Conservation (phyloP, 2,888 invertebrate species). For the Trissonchulus sp. region DNA sequence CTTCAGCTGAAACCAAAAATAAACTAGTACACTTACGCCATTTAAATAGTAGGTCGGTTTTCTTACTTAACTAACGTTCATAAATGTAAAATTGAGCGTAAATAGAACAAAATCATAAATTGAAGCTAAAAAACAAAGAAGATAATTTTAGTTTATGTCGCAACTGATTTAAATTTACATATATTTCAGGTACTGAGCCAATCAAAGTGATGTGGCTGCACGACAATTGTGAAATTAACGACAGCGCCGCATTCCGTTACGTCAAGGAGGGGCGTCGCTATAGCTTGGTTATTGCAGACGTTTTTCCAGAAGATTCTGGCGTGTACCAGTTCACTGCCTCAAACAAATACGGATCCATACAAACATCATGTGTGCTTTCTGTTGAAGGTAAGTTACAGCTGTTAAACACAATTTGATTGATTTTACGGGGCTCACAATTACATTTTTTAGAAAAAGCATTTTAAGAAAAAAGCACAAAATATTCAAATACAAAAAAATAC, state of each 20-base stretch:
- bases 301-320: slow-evolving; percentile 50
- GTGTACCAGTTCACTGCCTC: slow-evolving; percentile 40
- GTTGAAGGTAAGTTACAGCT: slow-evolving; percentile 17
- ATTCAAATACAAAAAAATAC: too few relatives aligned
- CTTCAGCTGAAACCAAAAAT: too few relatives aligned
- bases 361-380: slow-evolving; percentile 5
- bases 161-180: slow-evolving; percentile 14
- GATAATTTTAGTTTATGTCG: too few relatives aligned
- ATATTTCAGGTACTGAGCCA: slow-evolving; percentile 45
- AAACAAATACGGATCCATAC: slow-evolving; percentile 41
- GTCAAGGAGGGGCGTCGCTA: slow-evolving; percentile 32
- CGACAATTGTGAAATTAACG: slow-evolving; percentile 42
- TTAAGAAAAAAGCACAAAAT: too few relatives aligned
- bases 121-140: too few relatives aligned
- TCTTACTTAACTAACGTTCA: too few relatives aligned
- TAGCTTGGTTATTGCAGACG: slow-evolving; percentile 45
- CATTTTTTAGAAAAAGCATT: too few relatives aligned
- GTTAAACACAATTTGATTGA: not conserved
- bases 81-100: too few relatives aligned
- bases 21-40: too few relatives aligned
- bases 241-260: slow-evolving; percentile 42
- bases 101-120: too few relatives aligned
- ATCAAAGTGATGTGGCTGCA: slow-evolving; percentile 45
- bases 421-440: too few relatives aligned
- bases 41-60: too few relatives aligned